Evolutionary conservation across 2,797 vertebrate genomes (phyloP).

Genomic region (Macroramphosus scolopax): DNA sequence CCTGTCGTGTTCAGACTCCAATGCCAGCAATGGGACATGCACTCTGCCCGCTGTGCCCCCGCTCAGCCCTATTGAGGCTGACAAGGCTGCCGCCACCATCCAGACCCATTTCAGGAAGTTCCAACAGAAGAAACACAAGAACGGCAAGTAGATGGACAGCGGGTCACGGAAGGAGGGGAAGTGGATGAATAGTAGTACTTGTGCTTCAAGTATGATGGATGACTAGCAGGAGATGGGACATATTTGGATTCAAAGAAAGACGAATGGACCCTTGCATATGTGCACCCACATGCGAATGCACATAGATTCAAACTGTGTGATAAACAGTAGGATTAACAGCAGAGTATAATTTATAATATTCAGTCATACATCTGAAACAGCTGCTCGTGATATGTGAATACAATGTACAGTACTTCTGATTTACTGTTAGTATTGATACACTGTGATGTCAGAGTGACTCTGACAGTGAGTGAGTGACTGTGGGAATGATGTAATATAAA

Average conservation of each 20-base stretch:
- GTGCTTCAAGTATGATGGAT: slow-evolving; percentile 1
- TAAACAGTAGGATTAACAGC: slow-evolving; percentile 11
- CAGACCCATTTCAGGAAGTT: slow-evolving; percentile 85
- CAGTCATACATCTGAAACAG: slow-evolving; percentile 12
- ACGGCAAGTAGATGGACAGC: slow-evolving; percentile 53
- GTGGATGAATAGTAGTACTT: not conserved
- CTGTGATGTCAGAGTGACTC: slow-evolving; percentile 13
- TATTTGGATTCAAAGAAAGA: slow-evolving; percentile 13
- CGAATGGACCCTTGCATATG: slow-evolving; percentile 15
- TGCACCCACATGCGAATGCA: slow-evolving; percentile 20
- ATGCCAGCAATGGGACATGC: slow-evolving; percentile 58
- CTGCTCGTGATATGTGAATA: slow-evolving; percentile 27
- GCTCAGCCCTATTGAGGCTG: slow-evolving; percentile 58
- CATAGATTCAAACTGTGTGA: slow-evolving; percentile 20
- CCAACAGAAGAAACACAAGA: slow-evolving; percentile 83
- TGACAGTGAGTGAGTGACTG: slow-evolving; percentile 11
- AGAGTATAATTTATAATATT: slow-evolving; percentile 11
- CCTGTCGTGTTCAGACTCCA: slow-evolving; percentile 66
- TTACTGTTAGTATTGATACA: slow-evolving; percentile 25
- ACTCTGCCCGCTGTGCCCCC: slow-evolving; percentile 31
- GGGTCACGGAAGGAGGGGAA: not conserved
- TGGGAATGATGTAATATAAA: slow-evolving; percentile 28
- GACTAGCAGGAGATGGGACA: slow-evolving; percentile 1
- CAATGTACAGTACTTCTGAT: slow-evolving; percentile 21
- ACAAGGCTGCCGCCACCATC: slow-evolving; percentile 81